Evolutionary conservation across 2,888 invertebrate genomes (phyloP), one percentile per base, ranked within the genome.

Genomic region (Chirona hameri): DNA sequence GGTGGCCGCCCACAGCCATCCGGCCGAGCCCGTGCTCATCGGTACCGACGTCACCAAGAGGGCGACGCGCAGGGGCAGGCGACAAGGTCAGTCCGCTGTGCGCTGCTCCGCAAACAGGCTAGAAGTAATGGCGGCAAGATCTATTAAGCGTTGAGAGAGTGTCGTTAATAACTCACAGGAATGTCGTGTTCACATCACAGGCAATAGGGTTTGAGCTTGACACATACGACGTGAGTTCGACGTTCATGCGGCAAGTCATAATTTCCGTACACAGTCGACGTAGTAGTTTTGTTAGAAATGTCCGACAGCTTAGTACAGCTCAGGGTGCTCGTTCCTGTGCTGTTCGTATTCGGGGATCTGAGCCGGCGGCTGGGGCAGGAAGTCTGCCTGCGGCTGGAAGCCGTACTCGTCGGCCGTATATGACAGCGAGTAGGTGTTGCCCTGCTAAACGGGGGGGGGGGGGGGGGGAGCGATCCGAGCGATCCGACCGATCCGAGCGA

Each of bases 271-370:
- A 39, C 39, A 39, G 39, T 39, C 39, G 39, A 5, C 39, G 39
- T 39, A 7, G 39, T 39, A 39, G 39, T 39, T 5, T 39, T 39
- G 39, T 39, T 39, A 39, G 39, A 21, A 21, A 7, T 79, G 46
- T 24, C 14, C n/a, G 48, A n/a, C 79, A 24, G 48, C 79, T 48
- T 48, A 79, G 79, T 48, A 79, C 48, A 79, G n/a, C 48, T 79
- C n/a, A 2, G 79, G 48, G 79, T 79, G 15, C 0, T 79, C 79
- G n/a, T 5, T 24, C 27, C 48, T 79, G 48, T 48, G 48, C 48
- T 48, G 48, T 1, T 9, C 48, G 79, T 79, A 79, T 27, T 24
- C 48, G 79, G 48, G 48, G n/a, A 79, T 79, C 79, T 79, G 79
- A n/a, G n/a, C n/a, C n/a, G n/a, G n/a, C n/a, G n/a, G n/a, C 14